Conservation (phyloP, 2,113 vertebrate genomes). For the Platycercus adscitus region DNA sequence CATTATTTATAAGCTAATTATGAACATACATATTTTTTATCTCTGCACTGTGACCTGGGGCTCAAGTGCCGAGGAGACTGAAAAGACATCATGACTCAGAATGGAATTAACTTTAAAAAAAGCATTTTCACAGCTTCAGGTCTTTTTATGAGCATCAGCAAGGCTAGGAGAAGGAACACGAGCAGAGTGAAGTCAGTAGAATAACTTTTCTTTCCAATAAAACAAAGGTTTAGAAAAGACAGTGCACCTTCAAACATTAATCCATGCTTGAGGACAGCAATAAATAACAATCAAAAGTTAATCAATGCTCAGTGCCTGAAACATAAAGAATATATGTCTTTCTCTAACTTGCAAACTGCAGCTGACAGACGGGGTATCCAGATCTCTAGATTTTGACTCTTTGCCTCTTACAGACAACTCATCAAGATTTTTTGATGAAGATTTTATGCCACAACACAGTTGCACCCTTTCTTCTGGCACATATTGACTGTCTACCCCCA, state of each 20-base stretch:
- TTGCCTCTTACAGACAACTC: background rate
- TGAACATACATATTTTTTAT: constrained; percentile 71
- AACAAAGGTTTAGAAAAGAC: background rate
- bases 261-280: background rate
- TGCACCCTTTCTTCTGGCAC: background rate
- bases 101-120: constrained; percentile 51
- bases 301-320: background rate
- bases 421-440: background rate
- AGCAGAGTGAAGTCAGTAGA: background rate
- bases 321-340: background rate
- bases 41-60: constrained; percentile 60
- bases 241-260: background rate
- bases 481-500: background rate
- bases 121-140: constrained; percentile 51
- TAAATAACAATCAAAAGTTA: background rate
- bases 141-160: constrained; percentile 4
- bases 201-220: background rate
- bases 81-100: constrained; percentile 36
- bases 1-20: constrained; percentile 77
- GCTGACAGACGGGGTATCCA: background rate
- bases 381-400: background rate
- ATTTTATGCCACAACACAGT: background rate
- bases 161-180: background rate
- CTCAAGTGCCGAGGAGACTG: constrained; percentile 28
- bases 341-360: background rate